phyloP scores from a whole-genome alignment of 2,888 invertebrate species.

The Plebejus anna region DNA sequence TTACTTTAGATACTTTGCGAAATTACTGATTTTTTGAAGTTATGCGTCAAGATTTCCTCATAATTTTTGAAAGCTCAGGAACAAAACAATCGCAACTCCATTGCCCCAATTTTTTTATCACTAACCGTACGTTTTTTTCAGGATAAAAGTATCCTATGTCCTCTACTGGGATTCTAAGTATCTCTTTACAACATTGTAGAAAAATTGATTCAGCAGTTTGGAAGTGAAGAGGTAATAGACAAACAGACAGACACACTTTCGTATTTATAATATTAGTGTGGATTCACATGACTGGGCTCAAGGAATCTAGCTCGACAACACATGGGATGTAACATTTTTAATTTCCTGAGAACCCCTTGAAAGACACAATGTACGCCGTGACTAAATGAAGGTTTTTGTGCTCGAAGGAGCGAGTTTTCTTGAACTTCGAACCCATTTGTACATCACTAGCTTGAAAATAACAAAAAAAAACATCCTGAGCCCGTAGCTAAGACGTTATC shows the following conservation, averaged over 20 bases:
- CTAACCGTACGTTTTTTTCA: no score
- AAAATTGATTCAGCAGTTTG: no score
- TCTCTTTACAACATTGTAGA: not conserved
- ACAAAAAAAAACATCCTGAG: not conserved
- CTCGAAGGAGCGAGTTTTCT: not conserved
- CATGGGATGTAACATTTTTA: conserved; percentile 7
- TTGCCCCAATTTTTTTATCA: no score
- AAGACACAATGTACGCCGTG: not conserved
- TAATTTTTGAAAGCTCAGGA: no score
- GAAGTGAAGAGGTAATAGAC: no score
- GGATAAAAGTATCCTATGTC: not conserved
- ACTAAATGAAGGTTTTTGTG: not conserved
- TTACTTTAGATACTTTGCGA: no score
- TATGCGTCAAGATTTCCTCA: no score
- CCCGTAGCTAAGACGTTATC: no score
- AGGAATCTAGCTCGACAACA: conserved; percentile 8
- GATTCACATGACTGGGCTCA: not conserved
- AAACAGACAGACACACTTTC: not conserved
- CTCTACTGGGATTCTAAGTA: not conserved
- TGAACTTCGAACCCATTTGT: not conserved
- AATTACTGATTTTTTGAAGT: no score
- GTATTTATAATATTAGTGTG: not conserved
- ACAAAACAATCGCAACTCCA: no score
- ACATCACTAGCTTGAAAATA: not conserved
- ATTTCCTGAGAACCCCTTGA: conserved; percentile 20